phyloP scores from a whole-genome alignment of 2,113 vertebrate genomes.

The Rhabdomys dilectus region DNA sequence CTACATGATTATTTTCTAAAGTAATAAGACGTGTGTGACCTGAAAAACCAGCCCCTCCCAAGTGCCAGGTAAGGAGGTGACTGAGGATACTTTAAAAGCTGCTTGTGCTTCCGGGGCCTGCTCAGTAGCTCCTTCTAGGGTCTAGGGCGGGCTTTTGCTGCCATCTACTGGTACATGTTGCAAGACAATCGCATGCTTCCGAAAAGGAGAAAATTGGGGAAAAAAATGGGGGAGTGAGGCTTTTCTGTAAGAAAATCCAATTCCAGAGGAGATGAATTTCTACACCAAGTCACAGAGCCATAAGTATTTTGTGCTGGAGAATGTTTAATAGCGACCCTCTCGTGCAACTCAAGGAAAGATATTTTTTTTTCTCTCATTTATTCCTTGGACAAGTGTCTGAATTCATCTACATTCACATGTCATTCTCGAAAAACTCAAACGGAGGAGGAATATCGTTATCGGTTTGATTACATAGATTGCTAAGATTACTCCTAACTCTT shows the following conservation, averaged over 20 bases:
- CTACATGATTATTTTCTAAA: conserved; percentile 81
- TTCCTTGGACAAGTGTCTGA: background rate
- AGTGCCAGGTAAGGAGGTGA: conserved; percentile 1
- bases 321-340: background rate
- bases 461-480: background rate
- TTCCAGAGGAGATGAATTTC: background rate
- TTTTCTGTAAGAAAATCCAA: conserved; percentile 23
- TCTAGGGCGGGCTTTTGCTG: conserved; percentile 81
- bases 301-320: background rate
- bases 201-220: background rate
- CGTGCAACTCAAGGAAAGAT: background rate
- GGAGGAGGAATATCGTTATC: background rate
- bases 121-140: rapidly evolving
- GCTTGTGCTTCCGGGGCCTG: background rate
- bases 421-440: background rate
- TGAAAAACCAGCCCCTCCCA: conserved; percentile 77
- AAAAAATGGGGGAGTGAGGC: background rate
- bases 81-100: conserved; percentile 66
- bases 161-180: conserved; percentile 82
- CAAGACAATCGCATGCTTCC: background rate
- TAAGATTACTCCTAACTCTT: background rate
- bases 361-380: background rate
- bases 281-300: background rate
- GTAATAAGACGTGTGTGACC: conserved; percentile 74
- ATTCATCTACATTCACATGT: background rate